A percentile compares a stretch with the other conserved stretches of the same genome.
phyloP scores from a whole-genome alignment of 1,140 invertebrate species.

The Bombus pascuorum region DNA sequence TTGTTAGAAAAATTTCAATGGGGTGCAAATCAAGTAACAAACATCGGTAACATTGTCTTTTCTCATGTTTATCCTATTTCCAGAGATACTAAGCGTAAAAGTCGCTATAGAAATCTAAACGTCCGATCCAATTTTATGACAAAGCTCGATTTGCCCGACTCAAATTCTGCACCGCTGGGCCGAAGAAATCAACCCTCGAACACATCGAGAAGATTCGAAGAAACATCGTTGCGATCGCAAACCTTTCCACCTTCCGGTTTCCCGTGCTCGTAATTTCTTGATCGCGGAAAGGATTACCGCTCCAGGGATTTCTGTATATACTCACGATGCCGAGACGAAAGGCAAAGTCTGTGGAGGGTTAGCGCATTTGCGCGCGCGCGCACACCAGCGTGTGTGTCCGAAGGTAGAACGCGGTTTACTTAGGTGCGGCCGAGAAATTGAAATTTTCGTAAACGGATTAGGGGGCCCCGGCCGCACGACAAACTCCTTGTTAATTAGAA shows the following conservation, averaged over 20 bases:
- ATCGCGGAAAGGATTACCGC: conserved; percentile 25
- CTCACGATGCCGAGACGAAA: conserved; percentile 57
- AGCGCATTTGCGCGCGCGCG: too few species aligned
- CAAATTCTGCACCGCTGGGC: too few species aligned
- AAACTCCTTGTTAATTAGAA: conserved; percentile 80
- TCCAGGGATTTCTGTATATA: conserved; percentile 31
- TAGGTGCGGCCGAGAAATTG: conserved; percentile 80
- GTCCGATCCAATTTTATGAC: too few species aligned
- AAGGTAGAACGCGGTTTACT: conserved; percentile 72
- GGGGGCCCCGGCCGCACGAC: conserved; percentile 69
- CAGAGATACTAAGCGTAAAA: too few species aligned
- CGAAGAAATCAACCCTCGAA: background rate
- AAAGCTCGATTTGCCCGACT: too few species aligned
- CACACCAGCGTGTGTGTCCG: background rate
- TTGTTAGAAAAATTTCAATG: too few species aligned
- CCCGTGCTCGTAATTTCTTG: conserved; percentile 26
- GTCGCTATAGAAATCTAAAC: too few species aligned
- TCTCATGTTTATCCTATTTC: too few species aligned
- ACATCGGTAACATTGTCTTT: too few species aligned
- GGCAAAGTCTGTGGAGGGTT: conserved; percentile 73
- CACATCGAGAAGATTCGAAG: background rate
- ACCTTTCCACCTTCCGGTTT: background rate
- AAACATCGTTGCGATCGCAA: background rate
- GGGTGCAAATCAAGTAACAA: too few species aligned
- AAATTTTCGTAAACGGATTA: conserved; percentile 82